A percentile compares a stretch with the other conserved stretches of the same genome.
phyloP scores from a whole-genome alignment of 2,113 vertebrate genomes.

The Chitala chitala region DNA sequence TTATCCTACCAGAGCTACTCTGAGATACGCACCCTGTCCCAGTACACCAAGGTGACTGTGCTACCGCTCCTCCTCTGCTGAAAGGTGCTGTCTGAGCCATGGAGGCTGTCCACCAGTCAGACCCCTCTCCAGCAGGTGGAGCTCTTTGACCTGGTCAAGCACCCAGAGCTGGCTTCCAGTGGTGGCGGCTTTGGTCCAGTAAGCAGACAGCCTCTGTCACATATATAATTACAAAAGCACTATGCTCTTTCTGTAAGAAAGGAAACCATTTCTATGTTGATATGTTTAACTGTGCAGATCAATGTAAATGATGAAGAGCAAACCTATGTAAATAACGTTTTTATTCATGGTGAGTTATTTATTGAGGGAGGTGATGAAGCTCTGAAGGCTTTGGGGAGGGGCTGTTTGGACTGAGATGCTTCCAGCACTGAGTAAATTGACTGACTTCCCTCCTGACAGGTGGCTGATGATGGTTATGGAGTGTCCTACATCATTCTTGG shows the following conservation, averaged over 20 bases:
- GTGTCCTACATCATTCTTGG: slow-evolving; percentile 90
- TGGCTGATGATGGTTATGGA: slow-evolving; percentile 94
- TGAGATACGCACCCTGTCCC: background rate
- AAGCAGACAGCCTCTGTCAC: slow-evolving; percentile 41
- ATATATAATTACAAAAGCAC: no score
- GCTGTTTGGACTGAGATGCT: no score
- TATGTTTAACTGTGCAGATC: no score
- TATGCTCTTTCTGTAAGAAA: no score
- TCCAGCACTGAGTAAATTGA: no score
- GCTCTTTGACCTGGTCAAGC: slow-evolving; percentile 73
- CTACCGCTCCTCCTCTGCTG: slow-evolving; percentile 10
- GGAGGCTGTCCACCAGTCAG: slow-evolving; percentile 94
- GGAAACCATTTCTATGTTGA: no score
- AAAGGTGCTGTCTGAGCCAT: slow-evolving; percentile 90
- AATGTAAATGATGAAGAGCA: no score
- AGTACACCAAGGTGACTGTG: background rate
- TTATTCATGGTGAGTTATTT: no score
- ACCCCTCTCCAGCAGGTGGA: slow-evolving; percentile 85
- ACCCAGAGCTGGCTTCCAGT: slow-evolving; percentile 75
- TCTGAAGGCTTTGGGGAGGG: no score
- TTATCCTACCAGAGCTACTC: no score
- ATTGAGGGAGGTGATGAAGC: no score
- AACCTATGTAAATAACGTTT: no score
- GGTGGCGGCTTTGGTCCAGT: slow-evolving; percentile 96
- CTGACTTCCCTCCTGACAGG: slow-evolving; percentile 53